Base-by-base conservation (phyloP, 2,888 invertebrate genomes). In the Acronicta alni region DNA sequence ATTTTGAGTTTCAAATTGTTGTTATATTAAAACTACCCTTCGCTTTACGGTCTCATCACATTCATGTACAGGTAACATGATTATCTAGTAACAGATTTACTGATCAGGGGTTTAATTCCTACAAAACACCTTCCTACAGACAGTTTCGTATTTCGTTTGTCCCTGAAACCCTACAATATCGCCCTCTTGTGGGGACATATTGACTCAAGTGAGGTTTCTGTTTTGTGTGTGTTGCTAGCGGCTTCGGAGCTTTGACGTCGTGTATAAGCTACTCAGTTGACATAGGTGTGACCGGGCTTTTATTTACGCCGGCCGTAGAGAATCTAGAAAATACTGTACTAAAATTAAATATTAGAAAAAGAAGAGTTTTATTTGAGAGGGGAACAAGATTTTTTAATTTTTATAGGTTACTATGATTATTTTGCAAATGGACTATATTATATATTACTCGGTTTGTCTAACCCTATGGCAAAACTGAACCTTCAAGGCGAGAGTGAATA, bases 171-270 rank as follows among this genome's bases (percentile, higher is more conserved):
- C 67, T 88, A 90, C 78, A 78, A 78, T 72, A 71, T 65, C 78
- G 75, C 68, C 74, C 74, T 74, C 67, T 76, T 79, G 77, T 69
- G 76, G 67, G 79, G 83, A 81, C 79, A 85, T 91, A 89, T 92
- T 91, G 87, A 91, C 88, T 85, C 91, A 89, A 92, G 89, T 92
- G 82, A 77, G 82, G 87, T 83, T 87, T 87, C 86, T 80, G 77
- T 68, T 26, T 57, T 37, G 41, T 57, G 39, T 66, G 45, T 60
- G 46, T 48, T 42, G 54, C 41, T 62, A 65, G 68, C 67, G 70
- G 72, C 69, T 64, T 68, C 64, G 66, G 57, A 70, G 77, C 80
- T 77, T 77, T 78, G 72, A 67, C 64, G 37, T 47, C 18, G 48
- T 68, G 38, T 67, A 65, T 60, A 72, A 74, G 59, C 61, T 60